A percentile compares a stretch with the other conserved stretches of the same genome.
Evolutionary conservation across 1,140 invertebrate species (phyloP).

Genomic region (Conus ventricosus): DNA sequence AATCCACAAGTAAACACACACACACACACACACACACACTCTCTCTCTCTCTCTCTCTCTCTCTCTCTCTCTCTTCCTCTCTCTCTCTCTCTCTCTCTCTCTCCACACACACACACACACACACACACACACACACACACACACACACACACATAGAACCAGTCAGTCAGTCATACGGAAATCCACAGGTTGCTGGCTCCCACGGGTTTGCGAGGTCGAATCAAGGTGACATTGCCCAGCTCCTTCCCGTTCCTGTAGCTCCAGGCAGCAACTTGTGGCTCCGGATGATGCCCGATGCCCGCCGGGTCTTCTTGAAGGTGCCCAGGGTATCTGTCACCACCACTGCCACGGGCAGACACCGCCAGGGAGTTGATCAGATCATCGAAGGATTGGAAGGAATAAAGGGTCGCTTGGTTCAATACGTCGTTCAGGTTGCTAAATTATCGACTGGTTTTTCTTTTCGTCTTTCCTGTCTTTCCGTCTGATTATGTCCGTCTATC

Average conservation of each 20-base stretch:
- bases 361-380: neutral
- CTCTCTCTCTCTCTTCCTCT: too few species aligned
- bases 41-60: too few species aligned
- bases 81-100: too few species aligned
- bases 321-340: conserved; percentile 6
- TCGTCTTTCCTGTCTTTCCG: too few species aligned
- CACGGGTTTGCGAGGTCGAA: neutral
- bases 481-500: too few species aligned
- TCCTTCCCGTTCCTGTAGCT: conserved; percentile 1
- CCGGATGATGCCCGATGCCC: neutral
- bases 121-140: conserved; percentile 6
- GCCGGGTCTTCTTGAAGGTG: neutral
- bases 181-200: conserved; percentile 9
- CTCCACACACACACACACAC: neutral
- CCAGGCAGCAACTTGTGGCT: conserved; percentile 26
- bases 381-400: neutral
- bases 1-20: too few species aligned
- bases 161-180: neutral
- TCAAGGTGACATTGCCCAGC: conserved; percentile 13
- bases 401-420: neutral
- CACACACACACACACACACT: too few species aligned
- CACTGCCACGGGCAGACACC: neutral
- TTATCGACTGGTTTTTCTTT: too few species aligned
- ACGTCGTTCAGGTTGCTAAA: neutral
- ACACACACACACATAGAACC: neutral